Percentiles rank a stretch among this genome's conserved stretches.
Conservation (phyloP, 2,797 vertebrate species). For the Enteromius anoplus region DNA sequence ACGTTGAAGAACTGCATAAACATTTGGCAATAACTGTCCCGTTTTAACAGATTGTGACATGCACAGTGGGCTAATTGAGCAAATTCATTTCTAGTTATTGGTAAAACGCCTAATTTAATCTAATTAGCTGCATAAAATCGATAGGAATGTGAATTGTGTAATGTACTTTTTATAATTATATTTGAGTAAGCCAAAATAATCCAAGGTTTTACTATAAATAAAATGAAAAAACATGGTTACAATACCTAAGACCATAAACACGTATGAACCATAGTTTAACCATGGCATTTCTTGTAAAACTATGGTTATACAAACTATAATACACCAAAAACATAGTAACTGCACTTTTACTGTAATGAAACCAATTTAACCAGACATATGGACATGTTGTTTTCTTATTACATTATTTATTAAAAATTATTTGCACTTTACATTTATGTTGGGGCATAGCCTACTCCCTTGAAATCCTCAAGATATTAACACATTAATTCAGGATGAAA, state of each 20-base stretch:
- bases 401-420: constrained; percentile 45
- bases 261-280: not conserved
- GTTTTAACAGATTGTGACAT: not conserved
- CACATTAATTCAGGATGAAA: not conserved
- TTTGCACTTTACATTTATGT: constrained; percentile 23
- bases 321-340: not conserved
- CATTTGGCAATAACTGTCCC: not conserved
- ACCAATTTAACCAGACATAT: not conserved
- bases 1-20: not conserved
- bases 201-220: not conserved
- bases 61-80: not conserved
- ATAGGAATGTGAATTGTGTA: not conserved
- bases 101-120: not conserved
- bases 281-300: not conserved
- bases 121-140: not conserved
- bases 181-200: not conserved
- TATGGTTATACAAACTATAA: not conserved
- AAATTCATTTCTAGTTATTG: not conserved
- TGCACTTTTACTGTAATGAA: not conserved
- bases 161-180: not conserved
- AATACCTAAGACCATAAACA: not conserved
- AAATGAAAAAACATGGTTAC: too few species aligned
- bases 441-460: constrained; percentile 22
- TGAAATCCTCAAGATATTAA: constrained; percentile 28
- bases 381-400: not conserved